Base-by-base conservation (phyloP, 2,888 invertebrate species). In the Leistus spinibarbis region DNA sequence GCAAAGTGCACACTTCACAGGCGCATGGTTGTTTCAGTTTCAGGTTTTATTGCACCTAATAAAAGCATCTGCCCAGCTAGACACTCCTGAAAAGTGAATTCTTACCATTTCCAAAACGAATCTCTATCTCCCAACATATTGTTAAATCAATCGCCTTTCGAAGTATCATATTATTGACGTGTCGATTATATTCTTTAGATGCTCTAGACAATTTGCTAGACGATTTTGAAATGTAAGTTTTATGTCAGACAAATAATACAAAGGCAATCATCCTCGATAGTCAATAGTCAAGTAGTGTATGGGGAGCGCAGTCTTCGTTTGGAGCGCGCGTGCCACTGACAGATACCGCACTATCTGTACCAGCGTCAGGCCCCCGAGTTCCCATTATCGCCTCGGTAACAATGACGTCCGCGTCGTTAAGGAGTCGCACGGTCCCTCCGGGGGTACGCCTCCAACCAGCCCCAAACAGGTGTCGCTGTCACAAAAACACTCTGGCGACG, bases 381-480 rank as follows among this genome's bases (percentile, higher is more conserved):
- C 81, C 84, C 82, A 84, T 84, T 84, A 84, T 82, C 80, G 80
- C 79, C 80, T 80, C 82, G 80, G 67, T 79, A 78, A 81, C 82
- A 82, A 83, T 82, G 80, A 81, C 79, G 60, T 27, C 13, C 63
- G 79, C 79, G 80, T 82, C 83, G 83, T 84, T 83, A 83, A 82
- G 77, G 77, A 27, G 66, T 53, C 66, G 65, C 64, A 57, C 60
- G 17, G 60, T 22, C 60, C 60, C 60, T 60, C 60, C 60, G 60
- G 60, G 76, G 78, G 13, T 40, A 40, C 79, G 77, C 80, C 79
- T 80, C 80, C 81, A 78, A 77, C 76, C 76, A 56, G 78, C 79
- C 78, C 79, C 77, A 79, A 82, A 83, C 84, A 84, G 84, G 84
- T 84, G 84, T 83, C 81, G 80, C 79, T 82, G 83, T 83, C 83